phyloP scores from a whole-genome alignment of 2,113 vertebrate genomes.

The Dasypus novemcinctus region DNA sequence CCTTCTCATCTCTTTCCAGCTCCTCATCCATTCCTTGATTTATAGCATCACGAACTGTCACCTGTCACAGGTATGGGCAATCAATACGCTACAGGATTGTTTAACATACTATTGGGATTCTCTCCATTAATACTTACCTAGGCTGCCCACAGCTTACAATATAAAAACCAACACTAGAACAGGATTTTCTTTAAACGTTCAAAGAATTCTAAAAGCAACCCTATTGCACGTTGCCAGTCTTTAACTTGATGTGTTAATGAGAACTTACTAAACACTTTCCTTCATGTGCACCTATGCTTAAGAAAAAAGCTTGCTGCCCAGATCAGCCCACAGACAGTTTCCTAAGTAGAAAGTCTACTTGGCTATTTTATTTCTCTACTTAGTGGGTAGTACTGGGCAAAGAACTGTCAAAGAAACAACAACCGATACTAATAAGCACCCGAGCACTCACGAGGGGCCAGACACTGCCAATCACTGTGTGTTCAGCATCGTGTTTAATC shows the following conservation, averaged over 20 bases:
- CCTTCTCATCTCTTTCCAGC: conserved; percentile 94
- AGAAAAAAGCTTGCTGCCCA: not conserved
- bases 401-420: not conserved
- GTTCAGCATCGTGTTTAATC: not conserved
- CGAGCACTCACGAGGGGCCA: not conserved
- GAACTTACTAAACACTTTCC: not conserved
- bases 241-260: not conserved
- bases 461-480: not conserved
- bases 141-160: not conserved
- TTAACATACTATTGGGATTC: not conserved
- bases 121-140: conserved; percentile 10
- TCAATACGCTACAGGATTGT: not conserved
- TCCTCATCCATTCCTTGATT: conserved; percentile 99
- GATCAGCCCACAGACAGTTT: not conserved
- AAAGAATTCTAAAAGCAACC: not conserved
- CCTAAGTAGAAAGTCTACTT: not conserved
- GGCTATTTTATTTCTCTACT: not conserved
- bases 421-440: not conserved
- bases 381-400: not conserved
- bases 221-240: not conserved
- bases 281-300: not conserved
- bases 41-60: conserved; percentile 96
- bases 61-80: conserved; percentile 78
- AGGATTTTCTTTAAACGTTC: not conserved
- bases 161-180: not conserved